These are phyloP conservation scores for Apogon hyalosoma DNA, from an alignment of 2,797 vertebrate genomes.

Conservation along the genomic window DNA sequence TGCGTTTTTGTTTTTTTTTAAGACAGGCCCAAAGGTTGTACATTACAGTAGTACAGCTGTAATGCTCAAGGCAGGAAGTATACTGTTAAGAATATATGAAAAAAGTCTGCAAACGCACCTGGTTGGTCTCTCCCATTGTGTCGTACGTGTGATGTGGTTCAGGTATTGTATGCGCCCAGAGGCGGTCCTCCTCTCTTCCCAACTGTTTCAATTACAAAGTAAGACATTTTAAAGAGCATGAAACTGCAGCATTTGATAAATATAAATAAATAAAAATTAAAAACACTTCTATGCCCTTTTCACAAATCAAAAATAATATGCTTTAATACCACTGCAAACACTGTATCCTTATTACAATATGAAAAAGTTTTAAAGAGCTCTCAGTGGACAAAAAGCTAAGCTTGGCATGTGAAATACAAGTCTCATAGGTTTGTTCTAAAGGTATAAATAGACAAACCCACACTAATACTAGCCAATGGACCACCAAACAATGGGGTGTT, in stretches of 20 bases:
- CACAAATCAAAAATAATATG: neutral
- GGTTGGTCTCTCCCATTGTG: slow-evolving; percentile 95
- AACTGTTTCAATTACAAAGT: slow-evolving; percentile 79
- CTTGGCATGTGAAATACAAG: neutral
- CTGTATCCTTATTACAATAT: neutral
- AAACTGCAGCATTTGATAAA: neutral
- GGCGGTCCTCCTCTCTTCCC: slow-evolving; percentile 95
- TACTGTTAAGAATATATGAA: neutral
- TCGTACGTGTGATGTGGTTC: slow-evolving; percentile 96
- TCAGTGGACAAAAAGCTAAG: neutral
- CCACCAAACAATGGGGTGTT: neutral
- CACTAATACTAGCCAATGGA: neutral
- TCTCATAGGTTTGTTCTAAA: neutral
- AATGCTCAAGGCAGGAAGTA: neutral
- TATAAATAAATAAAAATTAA: neutral
- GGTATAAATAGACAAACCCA: neutral
- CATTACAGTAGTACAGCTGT: slow-evolving; percentile 14
- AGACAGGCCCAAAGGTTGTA: neutral
- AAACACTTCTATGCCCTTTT: neutral
- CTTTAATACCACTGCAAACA: neutral
- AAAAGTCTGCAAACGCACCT: slow-evolving; percentile 81
- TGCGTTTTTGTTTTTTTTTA: slow-evolving; percentile 5
- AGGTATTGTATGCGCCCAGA: slow-evolving; percentile 96
- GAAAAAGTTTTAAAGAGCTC: neutral
- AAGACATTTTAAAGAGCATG: slow-evolving; percentile 56